Conservation (phyloP, 2,888 invertebrate genomes). For the Troilus luridus region DNA sequence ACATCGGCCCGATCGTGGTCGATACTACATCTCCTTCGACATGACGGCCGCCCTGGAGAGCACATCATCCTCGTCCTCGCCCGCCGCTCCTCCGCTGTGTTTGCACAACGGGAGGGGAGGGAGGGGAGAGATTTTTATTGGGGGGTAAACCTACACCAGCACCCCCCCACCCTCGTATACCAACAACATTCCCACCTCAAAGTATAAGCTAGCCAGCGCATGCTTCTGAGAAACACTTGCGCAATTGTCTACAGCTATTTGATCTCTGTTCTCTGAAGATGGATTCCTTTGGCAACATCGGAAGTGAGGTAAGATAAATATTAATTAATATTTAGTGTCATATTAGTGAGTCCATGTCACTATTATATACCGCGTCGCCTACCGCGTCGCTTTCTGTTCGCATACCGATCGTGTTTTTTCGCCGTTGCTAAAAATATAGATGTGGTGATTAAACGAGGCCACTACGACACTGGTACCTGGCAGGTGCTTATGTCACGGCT, state of each 20-base stretch:
- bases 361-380: background rate
- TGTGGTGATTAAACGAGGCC: background rate
- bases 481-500: background rate
- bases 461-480: background rate
- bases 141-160: conserved; percentile 64
- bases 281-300: conserved; percentile 65
- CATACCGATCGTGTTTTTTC: background rate
- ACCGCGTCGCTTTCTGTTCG: background rate
- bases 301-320: conserved; percentile 65
- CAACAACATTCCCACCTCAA: conserved; percentile 65
- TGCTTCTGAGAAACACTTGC: conserved; percentile 65
- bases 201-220: conserved; percentile 65
- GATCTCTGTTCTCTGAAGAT: conserved; percentile 65
- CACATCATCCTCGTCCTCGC: background rate
- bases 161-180: conserved; percentile 62
- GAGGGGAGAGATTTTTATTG: conserved; percentile 63
- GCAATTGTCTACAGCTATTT: conserved; percentile 66
- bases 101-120: conserved; percentile 45
- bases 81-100: background rate
- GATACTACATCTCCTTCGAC: background rate
- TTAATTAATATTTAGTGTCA: conserved; percentile 49
- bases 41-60: background rate
- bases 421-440: background rate
- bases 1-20: background rate
- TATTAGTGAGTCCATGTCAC: background rate